Conservation (phyloP, 2,113 vertebrate genomes). For the Phylloscopus trochilus region DNA sequence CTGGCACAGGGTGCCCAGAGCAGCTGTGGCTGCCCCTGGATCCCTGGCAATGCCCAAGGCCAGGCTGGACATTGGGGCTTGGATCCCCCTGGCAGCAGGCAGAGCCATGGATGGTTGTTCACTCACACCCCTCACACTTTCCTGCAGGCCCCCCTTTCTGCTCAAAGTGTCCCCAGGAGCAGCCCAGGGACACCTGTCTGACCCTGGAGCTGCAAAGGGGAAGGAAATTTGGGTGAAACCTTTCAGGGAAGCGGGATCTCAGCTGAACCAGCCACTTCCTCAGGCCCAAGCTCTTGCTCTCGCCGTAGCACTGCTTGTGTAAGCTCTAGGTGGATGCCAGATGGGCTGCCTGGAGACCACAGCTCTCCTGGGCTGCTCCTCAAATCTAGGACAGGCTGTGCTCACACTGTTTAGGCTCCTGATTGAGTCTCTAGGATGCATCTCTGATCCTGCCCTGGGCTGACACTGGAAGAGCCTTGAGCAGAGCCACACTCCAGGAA, state of each 20-base stretch:
- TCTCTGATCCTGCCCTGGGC: not conserved
- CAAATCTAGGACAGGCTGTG: not conserved
- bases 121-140: accelerated
- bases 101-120: not conserved
- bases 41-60: not conserved
- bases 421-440: not conserved
- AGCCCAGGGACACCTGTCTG: not conserved
- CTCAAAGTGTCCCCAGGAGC: not conserved
- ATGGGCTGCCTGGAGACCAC: not conserved
- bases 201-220: not conserved
- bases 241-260: not conserved
- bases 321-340: not conserved
- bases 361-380: not conserved
- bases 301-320: not conserved
- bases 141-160: not conserved
- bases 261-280: not conserved
- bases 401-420: not conserved
- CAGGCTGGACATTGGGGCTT: accelerated
- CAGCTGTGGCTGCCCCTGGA: no score
- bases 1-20: not conserved
- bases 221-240: not conserved
- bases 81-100: not conserved
- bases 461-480: not conserved
- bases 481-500: not conserved
- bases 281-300: not conserved